phyloP scores from a whole-genome alignment of 2,888 invertebrate species.

The Stenodema calcarata region DNA sequence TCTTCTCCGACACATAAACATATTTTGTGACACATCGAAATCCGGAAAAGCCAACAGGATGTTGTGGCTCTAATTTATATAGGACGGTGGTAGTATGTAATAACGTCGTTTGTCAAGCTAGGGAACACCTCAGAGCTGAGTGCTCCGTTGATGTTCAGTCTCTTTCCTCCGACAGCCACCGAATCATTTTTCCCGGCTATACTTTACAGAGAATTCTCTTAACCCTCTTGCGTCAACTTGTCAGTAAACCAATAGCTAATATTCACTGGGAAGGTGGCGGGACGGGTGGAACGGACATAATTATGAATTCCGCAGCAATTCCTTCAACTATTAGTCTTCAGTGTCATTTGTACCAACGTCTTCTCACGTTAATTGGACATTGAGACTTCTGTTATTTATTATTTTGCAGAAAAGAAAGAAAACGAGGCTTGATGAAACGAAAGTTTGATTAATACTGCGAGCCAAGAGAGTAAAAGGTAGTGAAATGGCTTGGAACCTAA shows the following conservation, averaged over 20 bases:
- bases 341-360: not conserved
- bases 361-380: not conserved
- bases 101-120: too few relatives aligned
- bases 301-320: slow-evolving; percentile 11
- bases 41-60: too few relatives aligned
- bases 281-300: not conserved
- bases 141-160: too few relatives aligned
- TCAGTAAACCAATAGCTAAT: not conserved
- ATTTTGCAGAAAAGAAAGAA: not conserved
- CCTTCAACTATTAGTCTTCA: slow-evolving; percentile 15
- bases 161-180: not conserved
- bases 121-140: too few relatives aligned
- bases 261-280: not conserved
- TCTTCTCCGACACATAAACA: too few relatives aligned
- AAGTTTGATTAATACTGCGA: slow-evolving; percentile 26
- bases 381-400: not conserved
- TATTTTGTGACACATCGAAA: too few relatives aligned
- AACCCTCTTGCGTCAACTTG: not conserved
- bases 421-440: not conserved
- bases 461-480: not conserved
- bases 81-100: too few relatives aligned
- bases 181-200: not conserved
- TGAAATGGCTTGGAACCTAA: not conserved
- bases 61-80: too few relatives aligned
- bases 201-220: not conserved